Conservation (phyloP, 2,113 vertebrate species). For the Heterotis niloticus region DNA sequence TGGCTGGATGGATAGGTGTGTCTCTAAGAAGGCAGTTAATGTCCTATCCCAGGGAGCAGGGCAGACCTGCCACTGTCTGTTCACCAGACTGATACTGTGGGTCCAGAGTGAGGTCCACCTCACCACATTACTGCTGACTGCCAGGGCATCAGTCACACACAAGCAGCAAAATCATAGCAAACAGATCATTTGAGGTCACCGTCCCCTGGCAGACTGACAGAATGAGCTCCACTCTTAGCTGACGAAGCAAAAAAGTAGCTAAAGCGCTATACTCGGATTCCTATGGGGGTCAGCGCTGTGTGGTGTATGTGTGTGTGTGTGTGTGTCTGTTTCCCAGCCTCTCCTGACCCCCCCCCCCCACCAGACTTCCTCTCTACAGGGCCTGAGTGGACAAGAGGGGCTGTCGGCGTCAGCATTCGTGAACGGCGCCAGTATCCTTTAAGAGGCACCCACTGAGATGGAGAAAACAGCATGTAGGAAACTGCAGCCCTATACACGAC, state of each 20-base stretch:
- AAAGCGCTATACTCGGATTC: slow-evolving; percentile 26
- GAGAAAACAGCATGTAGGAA: slow-evolving; percentile 43
- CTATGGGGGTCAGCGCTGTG: slow-evolving; percentile 16
- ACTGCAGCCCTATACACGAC: slow-evolving; percentile 32
- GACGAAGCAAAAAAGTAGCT: too few relatives aligned
- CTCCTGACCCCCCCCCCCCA: background rate
- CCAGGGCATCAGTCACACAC: background rate
- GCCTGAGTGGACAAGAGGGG: background rate
- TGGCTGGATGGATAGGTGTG: too few relatives aligned
- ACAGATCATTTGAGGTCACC: background rate
- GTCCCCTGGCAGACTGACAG: background rate
- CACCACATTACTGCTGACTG: too few relatives aligned
- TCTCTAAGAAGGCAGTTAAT: background rate
- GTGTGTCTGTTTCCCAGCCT: slow-evolving; percentile 14
- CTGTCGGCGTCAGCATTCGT: slow-evolving; percentile 29
- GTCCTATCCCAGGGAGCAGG: background rate
- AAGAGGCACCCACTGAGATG: slow-evolving; percentile 44
- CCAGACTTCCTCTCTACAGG: background rate
- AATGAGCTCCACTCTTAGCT: background rate
- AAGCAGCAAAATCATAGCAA: background rate
- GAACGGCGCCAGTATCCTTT: slow-evolving; percentile 44
- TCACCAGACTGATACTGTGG: background rate
- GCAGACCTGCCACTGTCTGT: background rate
- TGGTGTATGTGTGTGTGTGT: slow-evolving; percentile 26
- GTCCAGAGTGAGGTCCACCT: background rate